Conservation (phyloP, 2,888 invertebrate species). For the Eupithecia insigniata region DNA sequence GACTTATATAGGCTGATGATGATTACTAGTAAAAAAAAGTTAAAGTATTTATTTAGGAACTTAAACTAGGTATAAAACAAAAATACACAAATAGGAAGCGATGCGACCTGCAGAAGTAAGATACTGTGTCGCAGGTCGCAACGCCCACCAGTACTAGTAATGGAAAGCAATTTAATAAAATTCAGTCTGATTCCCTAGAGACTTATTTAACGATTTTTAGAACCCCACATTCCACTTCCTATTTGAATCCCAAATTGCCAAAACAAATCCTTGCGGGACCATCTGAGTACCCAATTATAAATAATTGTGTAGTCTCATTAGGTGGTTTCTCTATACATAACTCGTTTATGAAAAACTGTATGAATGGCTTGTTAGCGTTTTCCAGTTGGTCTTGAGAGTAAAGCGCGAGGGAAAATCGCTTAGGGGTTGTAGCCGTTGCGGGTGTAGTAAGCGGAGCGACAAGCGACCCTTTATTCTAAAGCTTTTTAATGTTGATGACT, state of each 20-base stretch:
- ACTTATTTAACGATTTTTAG: not conserved
- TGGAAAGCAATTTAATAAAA: not conserved
- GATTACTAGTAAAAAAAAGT: not conserved
- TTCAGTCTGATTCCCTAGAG: not conserved
- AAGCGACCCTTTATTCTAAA: not conserved
- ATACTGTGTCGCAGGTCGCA: too few relatives aligned
- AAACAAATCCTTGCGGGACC: conserved; percentile 48
- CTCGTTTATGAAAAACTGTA: conserved; percentile 70
- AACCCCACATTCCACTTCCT: not conserved
- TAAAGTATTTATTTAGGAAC: too few relatives aligned
- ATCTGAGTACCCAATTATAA: conserved; percentile 66
- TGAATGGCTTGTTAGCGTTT: conserved; percentile 78
- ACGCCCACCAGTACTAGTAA: too few relatives aligned
- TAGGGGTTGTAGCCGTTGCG: conserved; percentile 47
- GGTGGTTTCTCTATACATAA: conserved; percentile 65
- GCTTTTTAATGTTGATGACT: not conserved
- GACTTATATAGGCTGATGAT: not conserved
- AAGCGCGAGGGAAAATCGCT: conserved; percentile 62
- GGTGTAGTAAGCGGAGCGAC: conserved; percentile 46
- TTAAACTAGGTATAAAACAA: too few relatives aligned
- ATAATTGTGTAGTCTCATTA: conserved; percentile 68
- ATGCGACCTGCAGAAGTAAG: too few relatives aligned
- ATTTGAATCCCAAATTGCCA: conserved; percentile 51
- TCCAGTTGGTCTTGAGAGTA: conserved; percentile 67
- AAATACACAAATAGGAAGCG: too few relatives aligned